phyloP scores from a whole-genome alignment of 2,888 invertebrate species.

The Drosophila kambysellisi region DNA sequence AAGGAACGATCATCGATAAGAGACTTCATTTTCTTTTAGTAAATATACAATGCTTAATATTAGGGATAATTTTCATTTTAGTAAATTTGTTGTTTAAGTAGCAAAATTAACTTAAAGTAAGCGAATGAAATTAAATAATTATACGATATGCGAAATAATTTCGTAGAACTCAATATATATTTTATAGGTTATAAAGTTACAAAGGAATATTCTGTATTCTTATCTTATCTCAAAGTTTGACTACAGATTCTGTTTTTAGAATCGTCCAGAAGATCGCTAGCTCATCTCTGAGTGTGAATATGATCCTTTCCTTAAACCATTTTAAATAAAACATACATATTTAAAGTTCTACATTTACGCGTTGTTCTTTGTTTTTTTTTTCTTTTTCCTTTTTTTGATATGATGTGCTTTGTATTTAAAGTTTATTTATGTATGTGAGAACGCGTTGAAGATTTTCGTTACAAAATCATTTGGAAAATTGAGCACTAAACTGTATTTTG shows the following conservation, averaged over 20 bases:
- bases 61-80: slow-evolving; percentile 44
- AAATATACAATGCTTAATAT: slow-evolving; percentile 76
- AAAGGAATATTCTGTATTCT: slow-evolving; percentile 11
- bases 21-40: slow-evolving; percentile 77
- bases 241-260: slow-evolving; percentile 17
- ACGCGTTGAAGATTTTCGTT: slow-evolving; percentile 29
- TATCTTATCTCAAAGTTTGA: background rate
- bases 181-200: background rate
- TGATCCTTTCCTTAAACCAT: slow-evolving; percentile 1
- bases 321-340: slow-evolving; percentile 16
- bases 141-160: slow-evolving; percentile 20
- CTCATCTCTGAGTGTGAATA: slow-evolving; percentile 8
- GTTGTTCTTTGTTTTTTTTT: slow-evolving; percentile 7
- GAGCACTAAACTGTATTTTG: slow-evolving; percentile 75
- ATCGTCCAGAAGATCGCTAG: slow-evolving; percentile 24
- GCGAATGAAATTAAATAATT: slow-evolving; percentile 28
- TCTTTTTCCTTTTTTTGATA: slow-evolving; percentile 48
- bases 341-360: slow-evolving; percentile 42
- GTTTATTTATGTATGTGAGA: slow-evolving; percentile 46
- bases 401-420: slow-evolving; percentile 61
- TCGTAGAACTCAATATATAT: slow-evolving; percentile 7
- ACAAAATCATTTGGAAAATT: slow-evolving; percentile 41
- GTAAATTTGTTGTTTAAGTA: slow-evolving; percentile 22
- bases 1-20: slow-evolving; percentile 81
- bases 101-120: slow-evolving; percentile 18